These are phyloP conservation scores for Doris montereyensis DNA, from an alignment of 2,888 invertebrate genomes.

Conservation along the genomic window DNA sequence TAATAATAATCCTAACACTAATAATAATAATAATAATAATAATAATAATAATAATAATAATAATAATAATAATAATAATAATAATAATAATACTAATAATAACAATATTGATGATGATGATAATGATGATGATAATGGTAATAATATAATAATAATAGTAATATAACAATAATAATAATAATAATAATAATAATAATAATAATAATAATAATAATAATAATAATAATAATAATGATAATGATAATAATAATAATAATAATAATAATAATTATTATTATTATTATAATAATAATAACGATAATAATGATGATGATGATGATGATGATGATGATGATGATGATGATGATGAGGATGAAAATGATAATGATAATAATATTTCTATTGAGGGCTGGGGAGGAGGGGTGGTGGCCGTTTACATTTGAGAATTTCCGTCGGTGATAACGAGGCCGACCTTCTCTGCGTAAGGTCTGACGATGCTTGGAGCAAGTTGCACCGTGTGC, in stretches of 20 bases:
- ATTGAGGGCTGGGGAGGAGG: too few species aligned
- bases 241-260: not conserved
- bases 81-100: too few species aligned
- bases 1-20: not conserved
- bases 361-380: constrained; percentile 9
- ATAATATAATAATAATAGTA: not conserved
- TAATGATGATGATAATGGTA: not conserved
- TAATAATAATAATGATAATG: not conserved
- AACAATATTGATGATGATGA: not conserved
- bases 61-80: not conserved
- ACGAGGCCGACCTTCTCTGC: constrained; percentile 36
- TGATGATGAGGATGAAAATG: not conserved
- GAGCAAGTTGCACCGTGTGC: constrained; percentile 36
- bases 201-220: not conserved
- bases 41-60: not conserved
- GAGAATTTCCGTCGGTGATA: constrained; percentile 45
- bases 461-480: not conserved
- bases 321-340: not conserved
- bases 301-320: not conserved
- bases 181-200: not conserved
- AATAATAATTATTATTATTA: not conserved
- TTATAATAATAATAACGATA: not conserved
- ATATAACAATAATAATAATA: not conserved
- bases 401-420: constrained; percentile 36
- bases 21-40: not conserved